Evolutionary conservation across 92 coral and sea anemone genomes (phyloP).

Genomic region (Anthopleura xanthogrammica): DNA sequence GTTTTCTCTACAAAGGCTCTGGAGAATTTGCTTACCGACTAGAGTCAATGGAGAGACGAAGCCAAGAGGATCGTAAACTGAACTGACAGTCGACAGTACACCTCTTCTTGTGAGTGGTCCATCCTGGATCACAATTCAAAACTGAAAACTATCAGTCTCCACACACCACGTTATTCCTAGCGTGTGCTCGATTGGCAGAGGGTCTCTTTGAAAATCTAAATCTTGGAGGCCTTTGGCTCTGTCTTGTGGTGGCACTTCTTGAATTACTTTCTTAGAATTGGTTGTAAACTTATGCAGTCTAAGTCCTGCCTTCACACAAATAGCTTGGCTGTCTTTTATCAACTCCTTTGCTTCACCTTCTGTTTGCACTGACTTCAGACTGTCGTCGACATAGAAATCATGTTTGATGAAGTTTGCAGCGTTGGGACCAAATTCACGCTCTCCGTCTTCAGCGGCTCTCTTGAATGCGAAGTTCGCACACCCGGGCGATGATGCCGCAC

Average conservation of each 20-base stretch:
- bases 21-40: too few species aligned
- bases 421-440: slow-evolving; percentile 6
- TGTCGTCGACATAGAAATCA: slow-evolving; percentile 33
- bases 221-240: slow-evolving; percentile 35
- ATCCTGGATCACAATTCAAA: slow-evolving; percentile 21
- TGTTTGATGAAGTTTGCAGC: slow-evolving; percentile 7
- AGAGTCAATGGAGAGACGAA: too few species aligned
- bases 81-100: slow-evolving; percentile 37
- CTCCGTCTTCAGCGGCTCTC: slow-evolving; percentile 16
- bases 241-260: slow-evolving; percentile 28
- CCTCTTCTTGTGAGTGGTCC: slow-evolving; percentile 32
- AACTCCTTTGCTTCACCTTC: slow-evolving; percentile 14
- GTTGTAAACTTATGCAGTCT: slow-evolving; percentile 30
- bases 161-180: slow-evolving; percentile 37
- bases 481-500: slow-evolving; percentile 25
- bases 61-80: slow-evolving; percentile 35
- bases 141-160: slow-evolving; percentile 27
- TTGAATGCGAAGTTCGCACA: slow-evolving; percentile 23
- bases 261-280: slow-evolving; percentile 24
- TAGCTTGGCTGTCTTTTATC: slow-evolving; percentile 10
- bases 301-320: slow-evolving; percentile 32
- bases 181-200: slow-evolving; percentile 30
- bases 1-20: too few species aligned
- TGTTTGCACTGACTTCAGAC: slow-evolving; percentile 20
- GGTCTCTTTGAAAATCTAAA: slow-evolving; percentile 19